Conservation (phyloP, 2,888 invertebrate genomes). For the Caenorhabditis zanzibari region DNA sequence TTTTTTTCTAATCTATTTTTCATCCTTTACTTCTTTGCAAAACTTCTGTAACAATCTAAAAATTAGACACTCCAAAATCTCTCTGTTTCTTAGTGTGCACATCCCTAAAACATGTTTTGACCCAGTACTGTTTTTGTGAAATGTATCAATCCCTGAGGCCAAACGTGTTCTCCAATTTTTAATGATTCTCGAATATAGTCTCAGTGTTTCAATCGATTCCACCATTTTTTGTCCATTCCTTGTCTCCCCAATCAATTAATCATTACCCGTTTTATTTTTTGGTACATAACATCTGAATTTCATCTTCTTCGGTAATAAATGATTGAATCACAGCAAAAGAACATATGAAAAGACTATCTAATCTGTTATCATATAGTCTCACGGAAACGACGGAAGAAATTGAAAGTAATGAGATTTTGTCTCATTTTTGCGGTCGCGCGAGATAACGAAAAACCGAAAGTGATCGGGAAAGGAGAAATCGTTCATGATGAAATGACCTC, state of each 20-base stretch:
- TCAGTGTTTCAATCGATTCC: not conserved
- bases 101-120: too few relatives aligned
- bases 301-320: slow-evolving; percentile 10
- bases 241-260: not conserved
- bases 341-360: slow-evolving; percentile 11
- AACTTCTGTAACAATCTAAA: too few relatives aligned
- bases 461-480: slow-evolving; percentile 62
- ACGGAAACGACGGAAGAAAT: slow-evolving; percentile 5
- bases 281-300: not conserved
- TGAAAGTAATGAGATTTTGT: slow-evolving; percentile 54
- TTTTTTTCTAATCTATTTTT: too few relatives aligned
- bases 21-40: too few relatives aligned
- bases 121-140: too few relatives aligned
- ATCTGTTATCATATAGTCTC: not conserved
- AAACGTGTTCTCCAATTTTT: too few relatives aligned
- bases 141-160: not conserved
- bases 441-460: slow-evolving; percentile 57
- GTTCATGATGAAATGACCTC: slow-evolving; percentile 63
- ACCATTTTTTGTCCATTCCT: not conserved
- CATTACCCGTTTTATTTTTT: not conserved
- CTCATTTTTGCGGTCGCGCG: slow-evolving; percentile 46
- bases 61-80: too few relatives aligned
- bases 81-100: too few relatives aligned
- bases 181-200: too few relatives aligned
- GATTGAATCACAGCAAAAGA: slow-evolving; percentile 7